Conservation (phyloP, 2,113 vertebrate genomes). For the Dromiciops gliroides region DNA sequence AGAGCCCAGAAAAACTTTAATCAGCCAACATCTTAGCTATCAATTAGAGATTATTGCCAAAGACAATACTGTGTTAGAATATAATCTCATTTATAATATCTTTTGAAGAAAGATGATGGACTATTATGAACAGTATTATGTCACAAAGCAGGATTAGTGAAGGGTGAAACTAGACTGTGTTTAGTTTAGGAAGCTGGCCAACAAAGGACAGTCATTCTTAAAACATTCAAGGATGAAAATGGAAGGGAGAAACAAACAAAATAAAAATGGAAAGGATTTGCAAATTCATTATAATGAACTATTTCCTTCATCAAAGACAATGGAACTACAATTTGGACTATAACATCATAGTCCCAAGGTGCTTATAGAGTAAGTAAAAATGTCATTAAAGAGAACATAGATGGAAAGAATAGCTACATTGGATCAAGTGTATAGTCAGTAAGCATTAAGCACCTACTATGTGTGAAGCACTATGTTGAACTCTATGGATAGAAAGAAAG, state of each 20-base stretch:
- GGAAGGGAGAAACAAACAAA: background rate
- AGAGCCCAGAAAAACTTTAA: background rate
- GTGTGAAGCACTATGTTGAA: background rate
- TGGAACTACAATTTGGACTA: background rate
- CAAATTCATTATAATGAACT: background rate
- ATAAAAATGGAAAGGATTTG: background rate
- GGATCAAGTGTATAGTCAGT: background rate
- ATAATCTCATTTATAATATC: background rate
- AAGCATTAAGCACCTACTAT: background rate
- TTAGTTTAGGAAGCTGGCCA: background rate
- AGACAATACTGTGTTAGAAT: background rate
- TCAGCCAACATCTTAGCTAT: background rate
- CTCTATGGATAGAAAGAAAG: background rate
- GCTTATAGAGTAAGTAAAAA: background rate
- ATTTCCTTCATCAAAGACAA: background rate
- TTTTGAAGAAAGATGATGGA: background rate
- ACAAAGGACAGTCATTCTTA: background rate
- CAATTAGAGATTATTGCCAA: background rate
- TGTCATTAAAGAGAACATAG: background rate
- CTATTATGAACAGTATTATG: background rate
- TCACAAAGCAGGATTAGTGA: background rate
- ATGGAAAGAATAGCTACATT: background rate
- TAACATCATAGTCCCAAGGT: background rate
- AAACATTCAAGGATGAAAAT: background rate
- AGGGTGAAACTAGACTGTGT: background rate